Evolutionary conservation across 2,797 vertebrate species (phyloP).

Genomic region (Scomberomorus guttatus): DNA sequence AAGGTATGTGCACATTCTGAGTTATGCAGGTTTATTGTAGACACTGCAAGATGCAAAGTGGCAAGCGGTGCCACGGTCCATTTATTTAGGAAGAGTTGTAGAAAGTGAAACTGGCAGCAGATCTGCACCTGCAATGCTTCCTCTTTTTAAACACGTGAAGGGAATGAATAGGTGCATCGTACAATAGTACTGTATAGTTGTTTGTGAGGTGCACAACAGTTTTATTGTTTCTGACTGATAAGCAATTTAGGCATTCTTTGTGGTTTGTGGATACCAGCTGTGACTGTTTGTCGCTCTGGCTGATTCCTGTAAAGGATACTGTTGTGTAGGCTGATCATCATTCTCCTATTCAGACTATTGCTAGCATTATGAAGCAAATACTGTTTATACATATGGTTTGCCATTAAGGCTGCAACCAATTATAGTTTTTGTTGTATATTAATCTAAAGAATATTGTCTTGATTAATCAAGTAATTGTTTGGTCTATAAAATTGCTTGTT

Average conservation of each 20-base stretch:
- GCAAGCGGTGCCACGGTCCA: constrained; percentile 11
- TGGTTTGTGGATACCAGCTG: constrained; percentile 1
- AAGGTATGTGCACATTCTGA: constrained; percentile 1
- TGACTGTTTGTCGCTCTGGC: not conserved
- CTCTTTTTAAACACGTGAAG: constrained; percentile 41
- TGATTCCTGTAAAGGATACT: not conserved
- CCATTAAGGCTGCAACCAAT: not conserved
- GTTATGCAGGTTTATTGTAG: constrained; percentile 15
- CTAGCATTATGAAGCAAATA: not conserved
- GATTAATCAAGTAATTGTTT: not conserved
- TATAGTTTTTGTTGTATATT: not conserved
- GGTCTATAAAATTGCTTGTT: not conserved
- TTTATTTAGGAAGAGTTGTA: constrained; percentile 23
- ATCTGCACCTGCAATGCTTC: constrained; percentile 61
- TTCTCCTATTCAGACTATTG: constrained; percentile 2
- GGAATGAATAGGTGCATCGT: not conserved
- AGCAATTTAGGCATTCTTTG: not conserved
- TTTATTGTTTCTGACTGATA: not conserved
- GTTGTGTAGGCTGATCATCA: not conserved
- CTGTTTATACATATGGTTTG: not conserved
- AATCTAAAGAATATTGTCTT: not conserved
- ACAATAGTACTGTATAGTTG: not conserved
- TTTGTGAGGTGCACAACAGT: not conserved
- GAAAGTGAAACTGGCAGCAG: constrained; percentile 43
- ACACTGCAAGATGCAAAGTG: constrained; percentile 51